Evolutionary conservation across 2,888 invertebrate species (phyloP), one percentile per base, ranked within the genome.

Genomic region (Pandemis corylana): DNA sequence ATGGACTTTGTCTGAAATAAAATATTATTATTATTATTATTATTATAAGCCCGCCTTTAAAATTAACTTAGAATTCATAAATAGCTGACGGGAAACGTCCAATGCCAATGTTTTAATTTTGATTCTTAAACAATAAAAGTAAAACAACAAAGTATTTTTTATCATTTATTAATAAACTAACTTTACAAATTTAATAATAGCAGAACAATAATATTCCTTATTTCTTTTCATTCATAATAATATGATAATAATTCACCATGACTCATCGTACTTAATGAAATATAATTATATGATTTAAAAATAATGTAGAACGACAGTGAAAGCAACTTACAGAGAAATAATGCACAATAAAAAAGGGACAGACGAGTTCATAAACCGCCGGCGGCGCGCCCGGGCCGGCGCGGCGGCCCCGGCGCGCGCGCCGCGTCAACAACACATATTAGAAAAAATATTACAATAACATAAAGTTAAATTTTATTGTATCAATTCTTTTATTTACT

Each of bases 131-230:
- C 44, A 59, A 68, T 49, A 74, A 63, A 78, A 88, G 81, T 85
- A 84, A 93, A 91, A 92, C 89, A 84, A 90, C 82, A 82, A 81
- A 85, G 76, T 77, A 80, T 88, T 88, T 93, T 94, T 94, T 93
- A 90, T 94, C 92, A 93, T 94, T 94, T 94, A 94, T 94, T 94
- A 94, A 94, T 94, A 94, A 94, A 94, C 94, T 94, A 94, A 94
- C 94, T 94, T 94, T 94, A 94, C 94, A 94, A 94, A 94, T 94
- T 93, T 94, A 94, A 94, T 94, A 94, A 94, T 94, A 94, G 94
- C 94, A 92, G 94, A 94, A 94, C 94, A 94, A 94, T 94, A 94
- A 94, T 94, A 94, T 94, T 94, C 93, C 93, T 94, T 94, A 94
- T 94, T 94, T 94, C 90, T 93, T 94, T 92, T 93, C 92, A 93